Evolutionary conservation across 2,888 invertebrate species (phyloP), one percentile per base, ranked within the genome.

Genomic region (Halictus quadricinctus): DNA sequence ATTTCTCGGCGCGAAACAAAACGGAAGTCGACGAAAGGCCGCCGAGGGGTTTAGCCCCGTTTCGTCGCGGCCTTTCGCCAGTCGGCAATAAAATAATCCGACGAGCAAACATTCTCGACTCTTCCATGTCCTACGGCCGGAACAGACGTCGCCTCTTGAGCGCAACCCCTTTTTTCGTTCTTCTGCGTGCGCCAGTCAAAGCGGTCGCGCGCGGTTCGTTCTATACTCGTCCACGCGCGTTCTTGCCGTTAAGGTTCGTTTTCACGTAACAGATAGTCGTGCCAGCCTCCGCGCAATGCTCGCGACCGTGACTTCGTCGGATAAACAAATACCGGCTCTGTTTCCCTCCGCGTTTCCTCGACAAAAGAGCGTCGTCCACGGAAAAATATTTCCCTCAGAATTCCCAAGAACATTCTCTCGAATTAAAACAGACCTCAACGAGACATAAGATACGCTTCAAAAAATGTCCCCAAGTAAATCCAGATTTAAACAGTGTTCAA

Each of bases 91-190:
- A 87, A 89, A 83, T 81, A 84, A 89, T 86, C 81, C 83, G 85
- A 80, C 79, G 72, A 75, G 81, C 85, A 89, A 87, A 88, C 75
- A 89, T 72, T 87, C 88, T 89, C 76, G 50, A 76, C 80, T 86
- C 72, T 73, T 79, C 79, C 81, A 54, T 75, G 72, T 83, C 76
- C 80, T 80, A 83, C 83, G 73, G 70, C 66, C 66, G 72, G 80
- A 74, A 86, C 86, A 88, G 83, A 87, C 88, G 81, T 74, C 79
- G 84, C 79, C 87, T 74, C 89, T 88, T 70, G 78, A 88, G 83
- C 74, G 36, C 85, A 85, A 83, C 75, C 64, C 25, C 54, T 74
- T 72, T 72, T 70, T 48, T 43, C 81, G 83, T 80, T 77, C 85
- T 79, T 58, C 50, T 81, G 83, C 89, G 76, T 80, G 70, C 75